Evolutionary conservation across 1,140 invertebrate species (phyloP).

Genomic region (Ptiloglossa arizonensis): DNA sequence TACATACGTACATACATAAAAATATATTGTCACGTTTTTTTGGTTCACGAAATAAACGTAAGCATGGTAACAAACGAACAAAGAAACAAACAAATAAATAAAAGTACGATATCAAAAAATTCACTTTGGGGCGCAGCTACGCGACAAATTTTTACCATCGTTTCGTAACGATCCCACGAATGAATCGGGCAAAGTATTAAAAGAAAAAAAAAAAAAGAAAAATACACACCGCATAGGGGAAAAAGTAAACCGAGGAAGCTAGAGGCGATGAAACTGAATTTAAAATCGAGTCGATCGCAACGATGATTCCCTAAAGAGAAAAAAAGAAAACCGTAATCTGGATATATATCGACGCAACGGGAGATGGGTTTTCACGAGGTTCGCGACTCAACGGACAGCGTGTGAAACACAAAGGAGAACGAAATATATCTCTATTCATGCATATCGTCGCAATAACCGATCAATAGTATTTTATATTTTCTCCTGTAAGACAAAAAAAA

Average conservation of each 20-base stretch:
- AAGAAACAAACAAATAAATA: too few relatives aligned
- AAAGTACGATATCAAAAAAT: background rate
- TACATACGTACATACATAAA: background rate
- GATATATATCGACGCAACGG: background rate
- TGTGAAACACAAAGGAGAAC: background rate
- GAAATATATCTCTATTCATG: constrained; percentile 20
- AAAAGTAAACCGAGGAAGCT: background rate
- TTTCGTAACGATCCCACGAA: background rate
- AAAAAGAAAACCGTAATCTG: constrained; percentile 1
- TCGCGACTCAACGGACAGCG: background rate
- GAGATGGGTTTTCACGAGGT: background rate
- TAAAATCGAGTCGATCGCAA: constrained; percentile 1
- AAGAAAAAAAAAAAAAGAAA: too few relatives aligned
- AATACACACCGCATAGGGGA: background rate
- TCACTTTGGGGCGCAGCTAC: background rate
- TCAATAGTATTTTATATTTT: constrained; percentile 41
- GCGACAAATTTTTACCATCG: background rate
- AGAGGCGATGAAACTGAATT: background rate
- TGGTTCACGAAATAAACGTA: constrained; percentile 21
- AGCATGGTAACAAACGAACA: too few relatives aligned
- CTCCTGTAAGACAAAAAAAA: constrained; percentile 31
- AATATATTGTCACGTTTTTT: background rate
- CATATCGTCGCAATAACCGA: constrained; percentile 39
- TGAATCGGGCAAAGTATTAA: too few relatives aligned
- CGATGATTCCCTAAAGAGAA: too few relatives aligned